Evolutionary conservation across 2,797 vertebrate species (phyloP), one percentile per base, ranked within the genome.

Genomic region (Clarias laeviceps): DNA sequence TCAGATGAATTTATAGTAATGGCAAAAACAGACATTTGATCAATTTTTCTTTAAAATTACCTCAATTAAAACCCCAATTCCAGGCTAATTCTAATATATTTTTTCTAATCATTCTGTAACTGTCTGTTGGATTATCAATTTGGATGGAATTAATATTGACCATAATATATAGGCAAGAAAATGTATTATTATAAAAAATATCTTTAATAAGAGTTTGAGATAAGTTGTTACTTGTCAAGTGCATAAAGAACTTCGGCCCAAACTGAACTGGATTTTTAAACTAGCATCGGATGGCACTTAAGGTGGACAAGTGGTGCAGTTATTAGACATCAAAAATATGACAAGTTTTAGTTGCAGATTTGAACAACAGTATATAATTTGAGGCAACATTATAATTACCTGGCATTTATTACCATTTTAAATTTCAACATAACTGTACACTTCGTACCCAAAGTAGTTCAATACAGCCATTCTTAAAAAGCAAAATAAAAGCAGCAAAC

Each of bases 401-500:
- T 96, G 90, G 88, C 91, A 95, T 96, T 96, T 96, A 93, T 94
- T 94, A 93, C 82, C 92, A 94, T 94, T 95, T 92, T 95, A 94
- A 96, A 92, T 97, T 93, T 93, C 86, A 91, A 92, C 94, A 88
- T 85, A 95, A 97, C 96, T 97, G 96, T 94, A 96, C 97, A 97
- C 95, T 94, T 96, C 93, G 93, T 96, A 97, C 96, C 96, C 94
- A 91, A 96, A 96, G 94, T 96, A 96, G 94, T 96, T 96, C 95
- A 96, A 81, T 96, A 93, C 92, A 93, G 95, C 95, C 96, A 96
- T 95, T 95, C 90, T 81, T 78, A 84, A 87, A 97, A 97, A 98
- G 97, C 96, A 96, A 96, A 93, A 90, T 94, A 93, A 93, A 95
- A 97, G 97, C 97, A 98, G 97, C 97, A 97, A 96, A 95, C 95